phyloP scores from a whole-genome alignment of 2,113 vertebrate species.

The Leptobrachium ailaonicum region DNA sequence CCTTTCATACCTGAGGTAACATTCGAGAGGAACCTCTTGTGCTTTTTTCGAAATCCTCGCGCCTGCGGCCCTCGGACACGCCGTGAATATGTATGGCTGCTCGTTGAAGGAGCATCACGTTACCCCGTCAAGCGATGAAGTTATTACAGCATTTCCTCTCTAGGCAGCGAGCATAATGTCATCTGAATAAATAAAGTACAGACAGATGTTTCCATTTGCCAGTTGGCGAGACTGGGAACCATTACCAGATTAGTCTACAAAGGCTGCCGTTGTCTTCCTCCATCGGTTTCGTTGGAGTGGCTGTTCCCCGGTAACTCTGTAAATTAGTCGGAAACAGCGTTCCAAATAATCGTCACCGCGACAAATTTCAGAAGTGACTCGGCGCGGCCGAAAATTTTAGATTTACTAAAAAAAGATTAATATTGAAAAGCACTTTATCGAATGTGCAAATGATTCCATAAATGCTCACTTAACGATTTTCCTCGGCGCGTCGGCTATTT shows the following conservation, averaged over 20 bases:
- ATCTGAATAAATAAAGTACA: conserved; percentile 35
- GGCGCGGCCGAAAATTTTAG: not conserved
- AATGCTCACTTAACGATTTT: conserved; percentile 32
- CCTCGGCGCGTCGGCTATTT: conserved; percentile 26
- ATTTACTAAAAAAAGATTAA: not conserved
- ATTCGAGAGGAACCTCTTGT: not conserved
- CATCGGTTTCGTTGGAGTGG: conserved; percentile 48
- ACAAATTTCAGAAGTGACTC: conserved; percentile 7
- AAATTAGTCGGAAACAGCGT: conserved; percentile 39
- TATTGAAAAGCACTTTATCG: conserved; percentile 33
- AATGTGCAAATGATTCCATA: conserved; percentile 34
- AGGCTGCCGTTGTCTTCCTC: not conserved
- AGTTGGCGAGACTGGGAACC: conserved; percentile 57
- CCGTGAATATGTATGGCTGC: not conserved
- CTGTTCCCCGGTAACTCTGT: conserved; percentile 53
- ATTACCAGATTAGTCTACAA: conserved; percentile 61
- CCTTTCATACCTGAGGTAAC: no score
- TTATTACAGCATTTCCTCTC: conserved; percentile 30
- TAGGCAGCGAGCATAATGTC: conserved; percentile 8
- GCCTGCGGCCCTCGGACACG: not conserved
- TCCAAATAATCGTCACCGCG: conserved; percentile 11
- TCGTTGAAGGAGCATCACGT: not conserved
- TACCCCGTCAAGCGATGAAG: not conserved
- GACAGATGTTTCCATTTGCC: conserved; percentile 62
- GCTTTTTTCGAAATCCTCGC: not conserved